Base-by-base conservation (phyloP, 2,888 invertebrate genomes). In the Bombylius major region DNA sequence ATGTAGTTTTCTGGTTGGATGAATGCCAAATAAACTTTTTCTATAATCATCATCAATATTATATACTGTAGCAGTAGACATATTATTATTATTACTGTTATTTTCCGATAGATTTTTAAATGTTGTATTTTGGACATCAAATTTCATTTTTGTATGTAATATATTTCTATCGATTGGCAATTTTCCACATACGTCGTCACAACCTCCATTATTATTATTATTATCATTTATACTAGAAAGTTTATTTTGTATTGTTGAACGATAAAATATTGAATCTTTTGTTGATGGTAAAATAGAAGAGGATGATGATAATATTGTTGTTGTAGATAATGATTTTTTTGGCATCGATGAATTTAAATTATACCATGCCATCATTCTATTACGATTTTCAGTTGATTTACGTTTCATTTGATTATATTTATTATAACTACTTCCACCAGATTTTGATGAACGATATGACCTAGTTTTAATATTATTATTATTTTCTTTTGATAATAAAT, bases 341-440 rank as follows among this genome's bases (percentile, higher is more conserved):
- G 23, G 23, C 23, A 23, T 23, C 23, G 23, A 23, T 23, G 23
- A 23, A 23, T 23, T 23, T 23, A 23, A 23, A 23, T 23, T 23
- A 23, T 23, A 23, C 23, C 23, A 23, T 23, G 23, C 23, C 23
- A 23, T 23, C 3, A 23, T 23, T 23, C 23, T 23, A 23, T 54
- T 51, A 12, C 70, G 70, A 64, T 67, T 64, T 61, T 72, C 72
- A 54, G 67, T 67, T 51, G 72, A 70, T 63, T 69, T 71, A 61
- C 69, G 69, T 63, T 71, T 72, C 59, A 71, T 65, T 65, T 72
- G 70, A 54, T 66, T 66, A 61, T 71, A 70, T 62, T 72, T 72
- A 65, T n/a, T 33, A 42, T 46, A 36, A 39, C 55, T 55, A 39
- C 47, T n/a, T 23, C 36, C 31, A 45, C 31, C 32, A 32, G n/a